Evolutionary conservation across 2,797 vertebrate genomes (phyloP).

Genomic region (Paramormyrops hopkinsi): DNA sequence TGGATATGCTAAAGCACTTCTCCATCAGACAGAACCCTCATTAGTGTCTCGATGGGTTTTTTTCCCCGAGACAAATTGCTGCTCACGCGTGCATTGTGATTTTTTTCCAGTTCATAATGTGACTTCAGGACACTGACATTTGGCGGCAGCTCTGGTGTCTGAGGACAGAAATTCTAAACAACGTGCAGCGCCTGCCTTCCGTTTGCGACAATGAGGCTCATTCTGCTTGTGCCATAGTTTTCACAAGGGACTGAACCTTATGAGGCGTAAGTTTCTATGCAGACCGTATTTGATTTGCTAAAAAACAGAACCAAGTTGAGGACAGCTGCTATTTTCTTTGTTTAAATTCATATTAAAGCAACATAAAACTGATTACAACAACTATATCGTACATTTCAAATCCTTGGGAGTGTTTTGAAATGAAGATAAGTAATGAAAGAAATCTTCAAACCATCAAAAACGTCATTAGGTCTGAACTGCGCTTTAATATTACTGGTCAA

Average conservation of each 20-base stretch:
- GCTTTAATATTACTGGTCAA: background rate
- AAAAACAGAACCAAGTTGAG: background rate
- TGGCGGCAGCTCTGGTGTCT: background rate
- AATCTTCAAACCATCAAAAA: background rate
- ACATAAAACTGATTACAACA: background rate
- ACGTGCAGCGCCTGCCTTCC: background rate
- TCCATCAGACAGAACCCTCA: background rate
- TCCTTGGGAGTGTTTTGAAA: background rate
- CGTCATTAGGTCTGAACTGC: background rate
- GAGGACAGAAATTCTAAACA: slow-evolving; percentile 9
- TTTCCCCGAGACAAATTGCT: background rate
- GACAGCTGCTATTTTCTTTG: background rate
- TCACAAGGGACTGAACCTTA: slow-evolving; percentile 8
- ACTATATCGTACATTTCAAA: background rate
- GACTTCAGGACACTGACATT: slow-evolving; percentile 13
- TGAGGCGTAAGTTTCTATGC: slow-evolving; percentile 17
- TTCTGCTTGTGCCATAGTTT: background rate
- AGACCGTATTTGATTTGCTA: slow-evolving; percentile 11
- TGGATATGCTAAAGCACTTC: background rate
- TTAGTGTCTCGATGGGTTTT: slow-evolving; percentile 8
- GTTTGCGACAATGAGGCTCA: background rate
- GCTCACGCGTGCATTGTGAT: background rate
- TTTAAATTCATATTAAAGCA: background rate
- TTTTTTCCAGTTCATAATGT: slow-evolving; percentile 11
- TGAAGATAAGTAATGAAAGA: background rate